phyloP scores from a whole-genome alignment of 2,113 vertebrate species.

The Lophura nycthemera region DNA sequence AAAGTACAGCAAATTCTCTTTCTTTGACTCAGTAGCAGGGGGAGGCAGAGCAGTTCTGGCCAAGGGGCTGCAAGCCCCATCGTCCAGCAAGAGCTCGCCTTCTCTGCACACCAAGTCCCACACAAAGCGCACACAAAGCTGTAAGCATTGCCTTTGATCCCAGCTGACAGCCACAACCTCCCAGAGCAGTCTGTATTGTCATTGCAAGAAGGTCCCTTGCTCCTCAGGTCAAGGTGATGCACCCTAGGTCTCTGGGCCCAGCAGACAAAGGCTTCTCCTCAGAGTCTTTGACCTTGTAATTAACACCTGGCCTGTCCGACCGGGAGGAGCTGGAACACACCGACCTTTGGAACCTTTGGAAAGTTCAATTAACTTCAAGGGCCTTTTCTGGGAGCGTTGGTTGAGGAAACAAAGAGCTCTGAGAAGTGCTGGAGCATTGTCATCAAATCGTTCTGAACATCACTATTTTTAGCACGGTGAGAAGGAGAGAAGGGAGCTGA shows the following conservation, averaged over 20 bases:
- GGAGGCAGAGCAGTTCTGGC: neutral
- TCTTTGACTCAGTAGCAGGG: neutral
- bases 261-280: neutral
- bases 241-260: neutral
- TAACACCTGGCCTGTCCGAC: neutral
- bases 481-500: constrained; percentile 14
- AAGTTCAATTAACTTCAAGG: constrained; percentile 50
- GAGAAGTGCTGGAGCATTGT: constrained; percentile 19
- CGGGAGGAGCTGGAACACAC: neutral
- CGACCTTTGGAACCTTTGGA: neutral
- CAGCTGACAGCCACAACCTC: neutral
- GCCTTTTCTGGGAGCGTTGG: neutral
- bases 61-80: neutral
- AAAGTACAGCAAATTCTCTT: constrained; percentile 32
- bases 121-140: neutral
- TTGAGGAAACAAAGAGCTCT: constrained; percentile 35
- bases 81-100: neutral
- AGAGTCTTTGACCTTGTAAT: neutral
- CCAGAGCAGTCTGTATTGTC: neutral
- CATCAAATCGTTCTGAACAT: constrained; percentile 29
- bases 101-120: neutral
- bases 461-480: constrained; percentile 54
- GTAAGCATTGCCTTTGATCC: neutral
- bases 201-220: neutral
- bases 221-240: neutral